Percentiles rank a stretch among this genome's conserved stretches.
Conservation (phyloP, 2,797 vertebrate genomes). For the Ispidina lecontei region DNA sequence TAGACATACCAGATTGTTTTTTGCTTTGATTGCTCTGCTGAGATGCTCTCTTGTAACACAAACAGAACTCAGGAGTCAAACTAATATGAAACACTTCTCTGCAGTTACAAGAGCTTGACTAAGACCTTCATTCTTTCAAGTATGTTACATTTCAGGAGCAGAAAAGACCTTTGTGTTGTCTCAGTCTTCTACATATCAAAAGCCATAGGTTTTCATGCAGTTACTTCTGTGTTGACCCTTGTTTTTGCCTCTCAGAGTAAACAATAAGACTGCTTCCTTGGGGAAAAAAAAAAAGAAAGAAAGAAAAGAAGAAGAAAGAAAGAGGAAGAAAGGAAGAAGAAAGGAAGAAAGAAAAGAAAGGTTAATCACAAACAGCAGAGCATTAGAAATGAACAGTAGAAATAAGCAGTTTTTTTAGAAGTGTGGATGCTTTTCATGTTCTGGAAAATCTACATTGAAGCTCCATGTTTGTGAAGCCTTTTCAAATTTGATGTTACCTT, state of each 20-base stretch:
- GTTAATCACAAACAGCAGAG: neutral
- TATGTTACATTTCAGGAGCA: neutral
- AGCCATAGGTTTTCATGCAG: neutral
- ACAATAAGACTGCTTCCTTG: neutral
- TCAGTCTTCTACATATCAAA: neutral
- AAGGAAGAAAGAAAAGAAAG: too few relatives aligned
- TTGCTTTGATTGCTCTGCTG: neutral
- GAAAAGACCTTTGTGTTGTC: neutral
- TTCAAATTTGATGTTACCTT: neutral
- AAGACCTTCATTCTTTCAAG: conserved; percentile 30
- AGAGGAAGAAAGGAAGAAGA: too few relatives aligned
- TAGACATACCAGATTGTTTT: neutral
- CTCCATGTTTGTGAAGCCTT: neutral
- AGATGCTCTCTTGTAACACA: neutral
- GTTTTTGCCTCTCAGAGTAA: conserved; percentile 22
- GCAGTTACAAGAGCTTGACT: neutral
- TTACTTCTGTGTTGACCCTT: neutral
- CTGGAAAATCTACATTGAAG: neutral
- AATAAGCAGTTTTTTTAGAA: neutral
- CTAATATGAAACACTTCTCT: neutral
- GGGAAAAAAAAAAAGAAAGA: neutral
- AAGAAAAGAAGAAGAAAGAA: neutral
- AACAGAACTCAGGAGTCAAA: neutral
- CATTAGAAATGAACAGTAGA: neutral
- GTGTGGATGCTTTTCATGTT: neutral